Evolutionary conservation across 1,140 invertebrate species (phyloP), one percentile per base, ranked within the genome.

Genomic region (Macrotrachela quadricornifera): DNA sequence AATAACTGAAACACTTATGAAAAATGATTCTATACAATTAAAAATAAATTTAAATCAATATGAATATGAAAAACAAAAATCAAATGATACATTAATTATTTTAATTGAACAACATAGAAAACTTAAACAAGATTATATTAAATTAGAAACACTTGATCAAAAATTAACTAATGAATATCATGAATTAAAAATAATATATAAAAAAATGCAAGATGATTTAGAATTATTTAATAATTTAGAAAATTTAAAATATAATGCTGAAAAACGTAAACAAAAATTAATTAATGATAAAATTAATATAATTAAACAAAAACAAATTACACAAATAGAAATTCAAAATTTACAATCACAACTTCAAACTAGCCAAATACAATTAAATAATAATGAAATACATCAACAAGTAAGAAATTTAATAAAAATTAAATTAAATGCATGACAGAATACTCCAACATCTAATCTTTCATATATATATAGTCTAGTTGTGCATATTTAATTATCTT

Each of bases 131-230:
- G 53, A 54, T 50, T 38, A 49, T 11, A 49, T 36, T 38, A 54
- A 54, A 43, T 40, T 54, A 6, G 53, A 54, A 49, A 39, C 46
- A 30, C 10, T 54, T 17, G 47, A 54, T 45, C 43, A 54, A 49
- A 54, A 54, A 50, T 39, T 54, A 12, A 49, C 40, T 13, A 44
- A 54, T 21, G 53, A 54, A 49, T 36, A 49, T 39, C 40, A 54
- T 16, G 40, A 45, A 14, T 50, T 54, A 16, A 39, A 44, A 36
- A 46, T 44, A 16, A 43, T 49, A 16, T 49, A 49, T 21, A 42
- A 49, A 46, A 49, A 49, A 49, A 49, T 49, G 46, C 46, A 54
- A 36, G 46, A 54, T 38, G 53, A 54, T 21, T 39, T 54, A n/a
- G 30, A 42, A 9, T 13, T 16, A 16, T 54, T 49, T 38, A 44